A percentile compares a stretch with the other conserved stretches of the same genome.
Evolutionary conservation across 2,113 vertebrate genomes (phyloP).

Genomic region (Lynx canadensis): DNA sequence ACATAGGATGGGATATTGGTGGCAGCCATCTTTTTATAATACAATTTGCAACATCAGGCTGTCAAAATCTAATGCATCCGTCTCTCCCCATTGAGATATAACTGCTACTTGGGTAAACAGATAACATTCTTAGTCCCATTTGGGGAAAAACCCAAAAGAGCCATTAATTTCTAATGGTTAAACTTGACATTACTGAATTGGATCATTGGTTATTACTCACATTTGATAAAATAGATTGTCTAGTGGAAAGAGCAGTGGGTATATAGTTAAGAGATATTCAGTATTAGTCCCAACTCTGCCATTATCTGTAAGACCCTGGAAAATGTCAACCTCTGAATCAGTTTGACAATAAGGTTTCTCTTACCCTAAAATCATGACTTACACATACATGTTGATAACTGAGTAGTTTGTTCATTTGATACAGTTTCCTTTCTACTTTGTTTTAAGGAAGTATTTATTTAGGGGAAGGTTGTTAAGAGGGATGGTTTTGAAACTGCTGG

Average conservation of each 20-base stretch:
- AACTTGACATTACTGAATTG: neutral
- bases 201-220: neutral
- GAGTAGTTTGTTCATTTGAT: neutral
- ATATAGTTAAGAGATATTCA: neutral
- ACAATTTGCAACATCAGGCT: neutral
- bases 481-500: neutral
- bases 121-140: neutral
- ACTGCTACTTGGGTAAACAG: neutral
- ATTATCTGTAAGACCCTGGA: neutral
- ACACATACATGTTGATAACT: neutral
- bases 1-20: neutral
- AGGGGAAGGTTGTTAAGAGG: neutral
- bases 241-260: neutral
- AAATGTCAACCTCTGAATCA: neutral
- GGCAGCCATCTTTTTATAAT: neutral
- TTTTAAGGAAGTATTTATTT: neutral
- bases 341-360: neutral
- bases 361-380: neutral
- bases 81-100: neutral
- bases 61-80: neutral
- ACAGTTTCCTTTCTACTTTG: neutral
- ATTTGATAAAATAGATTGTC: neutral
- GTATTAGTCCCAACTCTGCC: neutral
- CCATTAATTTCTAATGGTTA: neutral
- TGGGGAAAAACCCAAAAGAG: neutral